Percentiles rank a stretch among this genome's conserved stretches.
These are phyloP conservation scores for Melinopterus prodromus DNA, from an alignment of 2,888 invertebrate species.

Conservation along the genomic window DNA sequence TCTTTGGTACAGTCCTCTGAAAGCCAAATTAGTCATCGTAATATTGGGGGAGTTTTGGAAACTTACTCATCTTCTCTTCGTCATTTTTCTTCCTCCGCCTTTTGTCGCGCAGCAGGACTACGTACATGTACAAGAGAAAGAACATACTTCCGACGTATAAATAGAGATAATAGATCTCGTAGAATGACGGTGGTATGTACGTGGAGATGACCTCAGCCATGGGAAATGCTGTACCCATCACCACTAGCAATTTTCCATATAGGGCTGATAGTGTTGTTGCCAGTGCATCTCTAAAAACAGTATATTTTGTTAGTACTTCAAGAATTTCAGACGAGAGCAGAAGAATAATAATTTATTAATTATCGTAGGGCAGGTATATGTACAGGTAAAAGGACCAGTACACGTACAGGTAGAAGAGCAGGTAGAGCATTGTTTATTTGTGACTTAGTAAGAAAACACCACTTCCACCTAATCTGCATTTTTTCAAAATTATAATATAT, in stretches of 20 bases:
- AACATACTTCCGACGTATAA: constrained; percentile 75
- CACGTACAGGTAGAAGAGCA: neutral
- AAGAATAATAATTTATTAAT: too few relatives aligned
- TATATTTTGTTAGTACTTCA: neutral
- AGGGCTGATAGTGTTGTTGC: constrained; percentile 91
- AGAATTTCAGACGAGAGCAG: neutral
- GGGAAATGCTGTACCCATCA: constrained; percentile 95
- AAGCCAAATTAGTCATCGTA: neutral
- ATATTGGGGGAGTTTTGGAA: constrained; percentile 9
- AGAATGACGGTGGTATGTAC: constrained; percentile 92
- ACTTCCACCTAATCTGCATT: too few relatives aligned
- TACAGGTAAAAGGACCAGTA: too few relatives aligned
- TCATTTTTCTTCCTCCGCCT: constrained; percentile 52
- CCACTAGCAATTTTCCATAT: constrained; percentile 91
- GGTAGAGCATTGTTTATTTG: neutral
- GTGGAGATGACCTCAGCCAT: constrained; percentile 96
- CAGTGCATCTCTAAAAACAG: constrained; percentile 80
- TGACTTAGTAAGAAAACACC: too few relatives aligned
- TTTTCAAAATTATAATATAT: too few relatives aligned
- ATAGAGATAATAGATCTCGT: constrained; percentile 78
- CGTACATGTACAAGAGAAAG: constrained; percentile 73
- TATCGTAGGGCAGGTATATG: too few relatives aligned
- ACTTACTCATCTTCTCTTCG: constrained; percentile 46
- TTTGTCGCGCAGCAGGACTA: constrained; percentile 72
- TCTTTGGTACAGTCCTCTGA: constrained; percentile 40